Percentiles rank a stretch among this genome's conserved stretches.
Evolutionary conservation across 2,113 vertebrate genomes (phyloP).

Genomic region (Tyrannus savana): DNA sequence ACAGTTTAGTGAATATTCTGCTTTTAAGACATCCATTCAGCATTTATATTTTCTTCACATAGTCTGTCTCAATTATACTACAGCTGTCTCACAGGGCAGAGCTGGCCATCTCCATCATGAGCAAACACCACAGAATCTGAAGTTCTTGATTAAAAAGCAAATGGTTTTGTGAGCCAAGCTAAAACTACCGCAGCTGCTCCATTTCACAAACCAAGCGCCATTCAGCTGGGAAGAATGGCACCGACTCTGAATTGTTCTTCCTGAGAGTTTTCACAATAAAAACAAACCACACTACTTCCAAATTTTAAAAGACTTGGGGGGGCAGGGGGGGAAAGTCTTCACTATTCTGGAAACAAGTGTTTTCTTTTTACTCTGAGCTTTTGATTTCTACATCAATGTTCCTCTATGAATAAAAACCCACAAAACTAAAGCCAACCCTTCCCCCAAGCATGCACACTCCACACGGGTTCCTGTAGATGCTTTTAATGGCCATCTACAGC

Average conservation of each 20-base stretch:
- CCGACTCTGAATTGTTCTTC: slow-evolving; percentile 78
- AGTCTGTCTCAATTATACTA: slow-evolving; percentile 76
- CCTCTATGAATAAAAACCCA: slow-evolving; percentile 69
- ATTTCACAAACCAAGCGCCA: slow-evolving; percentile 74
- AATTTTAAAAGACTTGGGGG: slow-evolving; percentile 73
- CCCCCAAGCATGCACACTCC: slow-evolving; percentile 14
- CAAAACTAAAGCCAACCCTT: neutral
- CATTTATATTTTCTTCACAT: slow-evolving; percentile 76
- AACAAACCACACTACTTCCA: slow-evolving; percentile 77
- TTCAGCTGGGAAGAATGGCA: slow-evolving; percentile 80
- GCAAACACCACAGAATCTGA: slow-evolving; percentile 73
- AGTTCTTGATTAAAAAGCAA: slow-evolving; percentile 78
- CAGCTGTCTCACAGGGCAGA: slow-evolving; percentile 76
- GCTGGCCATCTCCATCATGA: slow-evolving; percentile 74
- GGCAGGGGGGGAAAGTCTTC: neutral
- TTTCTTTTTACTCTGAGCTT: slow-evolving; percentile 75
- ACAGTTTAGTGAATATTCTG: slow-evolving; percentile 5
- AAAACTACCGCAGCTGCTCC: slow-evolving; percentile 76
- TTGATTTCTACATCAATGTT: slow-evolving; percentile 72
- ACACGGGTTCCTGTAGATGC: slow-evolving; percentile 62
- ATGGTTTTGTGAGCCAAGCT: slow-evolving; percentile 75
- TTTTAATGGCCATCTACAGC: slow-evolving; percentile 60
- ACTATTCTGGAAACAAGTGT: slow-evolving; percentile 73
- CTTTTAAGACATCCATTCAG: slow-evolving; percentile 24
- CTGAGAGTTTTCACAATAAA: slow-evolving; percentile 77